These are phyloP conservation scores for Wasmannia auropunctata DNA, from an alignment of 1,140 invertebrate genomes.

Conservation along the genomic window DNA sequence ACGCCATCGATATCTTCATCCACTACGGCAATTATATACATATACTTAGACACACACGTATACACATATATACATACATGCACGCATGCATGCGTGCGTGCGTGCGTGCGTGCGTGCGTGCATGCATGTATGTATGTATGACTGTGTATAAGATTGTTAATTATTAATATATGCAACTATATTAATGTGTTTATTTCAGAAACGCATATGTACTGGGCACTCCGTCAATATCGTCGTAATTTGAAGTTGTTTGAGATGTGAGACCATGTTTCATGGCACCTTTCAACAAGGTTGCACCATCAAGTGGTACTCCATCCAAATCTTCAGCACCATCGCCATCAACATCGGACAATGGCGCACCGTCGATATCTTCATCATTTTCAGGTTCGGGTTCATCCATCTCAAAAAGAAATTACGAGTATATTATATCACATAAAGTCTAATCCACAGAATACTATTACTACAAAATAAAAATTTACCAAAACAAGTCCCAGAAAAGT, in stretches of 20 bases:
- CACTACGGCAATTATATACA: slow-evolving; percentile 84
- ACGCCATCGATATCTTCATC: slow-evolving; percentile 94
- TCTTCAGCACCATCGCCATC: slow-evolving; percentile 88
- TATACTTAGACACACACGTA: background rate
- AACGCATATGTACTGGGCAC: slow-evolving; percentile 87
- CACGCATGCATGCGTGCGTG: no score
- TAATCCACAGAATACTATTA: background rate
- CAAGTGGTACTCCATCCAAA: slow-evolving; percentile 92
- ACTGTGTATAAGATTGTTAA: no score
- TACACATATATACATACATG: background rate
- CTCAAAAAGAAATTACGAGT: slow-evolving; percentile 61
- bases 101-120: no score
- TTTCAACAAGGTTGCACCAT: slow-evolving; percentile 92
- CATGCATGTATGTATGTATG: background rate
- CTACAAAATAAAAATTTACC: slow-evolving; percentile 68
- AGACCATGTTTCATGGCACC: slow-evolving; percentile 87
- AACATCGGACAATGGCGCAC: slow-evolving; percentile 88
- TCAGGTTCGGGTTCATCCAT: slow-evolving; percentile 83
- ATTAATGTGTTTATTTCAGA: slow-evolving; percentile 16
- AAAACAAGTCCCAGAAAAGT: slow-evolving; percentile 92
- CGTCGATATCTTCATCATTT: slow-evolving; percentile 87
- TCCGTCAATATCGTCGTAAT: slow-evolving; percentile 91
- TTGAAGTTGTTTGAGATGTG: slow-evolving; percentile 81
- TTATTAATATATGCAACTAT: background rate
- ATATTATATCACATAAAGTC: slow-evolving; percentile 17